Percentiles rank a stretch among this genome's conserved stretches.
These are phyloP conservation scores for Lasioglossum lativentre DNA, from an alignment of 2,888 invertebrate genomes.

Conservation along the genomic window DNA sequence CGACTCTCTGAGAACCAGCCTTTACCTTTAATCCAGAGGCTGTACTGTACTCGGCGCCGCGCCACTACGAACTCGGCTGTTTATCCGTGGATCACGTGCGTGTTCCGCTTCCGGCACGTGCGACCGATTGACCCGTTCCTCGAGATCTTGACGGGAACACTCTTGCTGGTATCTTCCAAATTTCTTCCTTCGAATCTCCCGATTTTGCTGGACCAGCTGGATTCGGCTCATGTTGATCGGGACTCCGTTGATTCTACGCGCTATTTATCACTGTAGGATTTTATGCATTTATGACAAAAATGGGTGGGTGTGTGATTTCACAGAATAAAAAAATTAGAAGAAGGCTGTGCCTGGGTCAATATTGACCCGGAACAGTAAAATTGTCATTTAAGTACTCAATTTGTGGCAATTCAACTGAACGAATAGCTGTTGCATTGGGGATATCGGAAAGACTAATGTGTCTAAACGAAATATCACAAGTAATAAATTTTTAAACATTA, in stretches of 20 bases:
- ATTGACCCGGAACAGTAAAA: too few species aligned
- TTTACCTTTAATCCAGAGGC: constrained; percentile 54
- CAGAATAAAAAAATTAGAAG: too few species aligned
- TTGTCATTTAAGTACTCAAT: too few species aligned
- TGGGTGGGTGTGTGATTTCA: too few species aligned
- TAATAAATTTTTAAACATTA: too few species aligned
- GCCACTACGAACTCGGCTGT: background rate
- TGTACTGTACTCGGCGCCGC: background rate
- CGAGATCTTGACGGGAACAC: background rate
- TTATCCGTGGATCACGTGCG: background rate
- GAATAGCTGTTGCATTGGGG: too few species aligned
- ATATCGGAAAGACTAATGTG: too few species aligned
- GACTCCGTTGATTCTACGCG: background rate
- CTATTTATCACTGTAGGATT: background rate
- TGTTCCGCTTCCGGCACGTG: background rate
- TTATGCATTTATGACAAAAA: too few species aligned
- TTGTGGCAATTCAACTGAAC: too few species aligned
- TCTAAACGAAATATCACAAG: too few species aligned
- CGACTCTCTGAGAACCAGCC: constrained; percentile 15
- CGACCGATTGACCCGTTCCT: background rate
- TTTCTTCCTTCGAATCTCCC: background rate
- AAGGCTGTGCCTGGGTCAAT: too few species aligned
- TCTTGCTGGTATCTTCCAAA: background rate
- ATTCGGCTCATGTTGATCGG: background rate
- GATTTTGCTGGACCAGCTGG: background rate